Percentiles rank a stretch among this genome's conserved stretches.
Evolutionary conservation across 2,113 vertebrate genomes (phyloP).

Genomic region (Aspiorhynchus laticeps): DNA sequence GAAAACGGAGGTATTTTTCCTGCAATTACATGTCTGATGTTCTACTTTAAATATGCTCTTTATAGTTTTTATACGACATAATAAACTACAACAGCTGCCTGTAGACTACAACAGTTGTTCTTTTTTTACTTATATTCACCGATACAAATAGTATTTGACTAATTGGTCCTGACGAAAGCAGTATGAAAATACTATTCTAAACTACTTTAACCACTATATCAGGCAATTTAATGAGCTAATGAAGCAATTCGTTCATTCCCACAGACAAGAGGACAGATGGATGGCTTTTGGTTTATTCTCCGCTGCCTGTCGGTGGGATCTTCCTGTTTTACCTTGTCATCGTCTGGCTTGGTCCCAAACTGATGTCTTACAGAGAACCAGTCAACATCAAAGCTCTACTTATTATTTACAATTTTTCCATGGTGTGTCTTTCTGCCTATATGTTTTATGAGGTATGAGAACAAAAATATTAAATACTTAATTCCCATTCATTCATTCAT

Average conservation of each 20-base stretch:
- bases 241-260: neutral
- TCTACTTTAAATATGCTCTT: conserved; percentile 4
- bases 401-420: conserved; percentile 64
- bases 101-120: neutral
- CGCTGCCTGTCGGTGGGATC: conserved; percentile 65
- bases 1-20: conserved; percentile 71
- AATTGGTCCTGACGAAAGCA: neutral
- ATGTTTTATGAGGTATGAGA: conserved; percentile 75
- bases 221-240: neutral
- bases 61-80: neutral
- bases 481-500: neutral
- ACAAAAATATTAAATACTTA: neutral
- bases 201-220: neutral
- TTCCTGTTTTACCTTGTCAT: conserved; percentile 66
- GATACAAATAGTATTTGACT: neutral
- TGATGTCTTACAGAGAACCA: conserved; percentile 43
- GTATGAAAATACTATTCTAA: neutral
- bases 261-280: conserved; percentile 74
- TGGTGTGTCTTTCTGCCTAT: conserved; percentile 69
- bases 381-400: conserved; percentile 66
- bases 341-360: conserved; percentile 62
- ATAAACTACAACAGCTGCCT: neutral
- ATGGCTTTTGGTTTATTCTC: conserved; percentile 68
- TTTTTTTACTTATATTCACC: neutral
- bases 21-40: neutral